phyloP scores from a whole-genome alignment of 2,888 invertebrate species.

The Agrochola circellaris region DNA sequence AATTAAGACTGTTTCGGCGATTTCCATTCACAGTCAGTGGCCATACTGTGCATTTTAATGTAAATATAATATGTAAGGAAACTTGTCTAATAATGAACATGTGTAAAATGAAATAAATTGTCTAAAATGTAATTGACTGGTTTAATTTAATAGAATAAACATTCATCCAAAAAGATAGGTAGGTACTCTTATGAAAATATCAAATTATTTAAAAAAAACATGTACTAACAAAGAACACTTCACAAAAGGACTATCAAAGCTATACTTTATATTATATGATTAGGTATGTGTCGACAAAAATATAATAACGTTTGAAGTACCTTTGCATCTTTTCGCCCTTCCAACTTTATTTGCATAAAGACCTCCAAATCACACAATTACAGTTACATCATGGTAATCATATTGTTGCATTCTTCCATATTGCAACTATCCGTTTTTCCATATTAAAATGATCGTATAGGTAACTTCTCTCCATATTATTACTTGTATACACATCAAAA shows the following conservation, averaged over 20 bases:
- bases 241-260: not conserved
- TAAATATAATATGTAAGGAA: slow-evolving; percentile 87
- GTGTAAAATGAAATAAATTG: slow-evolving; percentile 90
- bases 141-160: slow-evolving; percentile 61
- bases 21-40: slow-evolving; percentile 75
- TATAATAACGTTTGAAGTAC: not conserved
- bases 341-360: not conserved
- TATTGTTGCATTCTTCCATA: not conserved
- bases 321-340: not conserved
- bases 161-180: not conserved
- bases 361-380: not conserved
- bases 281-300: not conserved
- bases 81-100: slow-evolving; percentile 87
- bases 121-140: slow-evolving; percentile 83
- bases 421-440: not conserved
- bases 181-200: not conserved
- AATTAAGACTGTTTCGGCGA: slow-evolving; percentile 80
- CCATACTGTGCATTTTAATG: slow-evolving; percentile 86
- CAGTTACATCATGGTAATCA: not conserved
- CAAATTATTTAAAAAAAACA: not conserved
- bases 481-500: not conserved
- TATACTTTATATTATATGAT: not conserved
- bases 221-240: not conserved
- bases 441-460: not conserved
- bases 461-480: not conserved